These are phyloP conservation scores for Redunca redunca DNA, from an alignment of 2,113 vertebrate species.

Conservation along the genomic window DNA sequence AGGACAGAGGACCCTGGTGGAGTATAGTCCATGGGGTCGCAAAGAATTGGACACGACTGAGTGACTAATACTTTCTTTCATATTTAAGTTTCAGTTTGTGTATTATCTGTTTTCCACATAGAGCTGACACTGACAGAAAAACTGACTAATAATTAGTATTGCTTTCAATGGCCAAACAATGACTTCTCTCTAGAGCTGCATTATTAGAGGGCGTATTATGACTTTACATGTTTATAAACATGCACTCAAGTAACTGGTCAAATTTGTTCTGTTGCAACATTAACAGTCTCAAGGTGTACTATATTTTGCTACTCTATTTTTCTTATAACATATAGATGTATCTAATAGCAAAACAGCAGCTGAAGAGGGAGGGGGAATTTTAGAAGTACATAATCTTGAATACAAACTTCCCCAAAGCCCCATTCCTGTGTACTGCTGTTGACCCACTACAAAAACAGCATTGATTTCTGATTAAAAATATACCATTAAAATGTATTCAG, in stretches of 20 bases:
- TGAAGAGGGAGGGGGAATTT: background rate
- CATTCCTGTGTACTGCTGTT: background rate
- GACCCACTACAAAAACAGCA: background rate
- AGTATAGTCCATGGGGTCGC: background rate
- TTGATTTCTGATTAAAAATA: background rate
- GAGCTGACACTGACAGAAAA: background rate
- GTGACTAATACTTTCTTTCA: background rate
- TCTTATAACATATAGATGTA: background rate
- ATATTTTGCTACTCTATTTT: background rate
- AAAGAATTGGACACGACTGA: background rate
- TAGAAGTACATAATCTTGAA: background rate
- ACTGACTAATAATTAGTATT: background rate
- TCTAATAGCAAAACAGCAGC: background rate
- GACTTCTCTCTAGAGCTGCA: background rate
- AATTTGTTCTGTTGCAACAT: background rate
- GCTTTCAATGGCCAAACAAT: background rate
- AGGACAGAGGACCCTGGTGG: background rate
- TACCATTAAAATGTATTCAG: background rate
- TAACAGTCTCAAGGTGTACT: background rate
- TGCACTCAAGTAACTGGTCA: background rate
- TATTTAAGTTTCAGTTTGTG: background rate
- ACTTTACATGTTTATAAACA: background rate
- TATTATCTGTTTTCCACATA: background rate
- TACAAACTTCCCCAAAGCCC: background rate
- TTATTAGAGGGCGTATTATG: background rate